phyloP scores from a whole-genome alignment of 2,888 invertebrate species.

The Chironomus tentans region DNA sequence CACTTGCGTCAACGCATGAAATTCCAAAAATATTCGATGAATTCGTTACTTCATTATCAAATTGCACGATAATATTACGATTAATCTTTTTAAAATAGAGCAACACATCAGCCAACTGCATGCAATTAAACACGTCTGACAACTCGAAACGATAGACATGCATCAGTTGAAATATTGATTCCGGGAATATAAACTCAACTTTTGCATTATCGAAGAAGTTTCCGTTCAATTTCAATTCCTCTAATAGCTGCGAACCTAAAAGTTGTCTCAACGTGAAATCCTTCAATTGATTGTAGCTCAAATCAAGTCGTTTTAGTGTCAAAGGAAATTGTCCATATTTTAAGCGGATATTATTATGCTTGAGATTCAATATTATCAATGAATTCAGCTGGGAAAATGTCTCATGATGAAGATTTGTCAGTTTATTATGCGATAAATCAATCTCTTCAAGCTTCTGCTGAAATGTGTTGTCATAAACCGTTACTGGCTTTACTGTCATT shows the following conservation, averaged over 20 bases:
- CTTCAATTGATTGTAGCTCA: constrained; percentile 3
- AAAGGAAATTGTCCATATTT: constrained; percentile 15
- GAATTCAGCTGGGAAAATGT: constrained; percentile 13
- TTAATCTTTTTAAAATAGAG: not conserved
- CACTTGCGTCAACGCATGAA: not conserved
- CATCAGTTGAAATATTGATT: constrained; percentile 18
- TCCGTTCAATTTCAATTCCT: constrained; percentile 19
- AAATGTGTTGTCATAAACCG: constrained; percentile 1
- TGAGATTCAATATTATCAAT: constrained; percentile 1
- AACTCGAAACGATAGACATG: constrained; percentile 15
- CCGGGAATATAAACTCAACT: constrained; percentile 9
- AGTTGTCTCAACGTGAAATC: constrained; percentile 4
- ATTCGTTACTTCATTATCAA: not conserved
- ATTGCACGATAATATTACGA: constrained; percentile 14
- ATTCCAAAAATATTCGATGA: constrained; percentile 17
- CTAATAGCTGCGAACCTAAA: constrained; percentile 5
- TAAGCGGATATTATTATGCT: constrained; percentile 1
- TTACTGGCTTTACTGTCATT: constrained; percentile 8
- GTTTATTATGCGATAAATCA: constrained; percentile 11
- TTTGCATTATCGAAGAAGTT: not conserved
- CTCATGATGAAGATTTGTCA: constrained; percentile 1
- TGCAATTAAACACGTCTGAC: constrained; percentile 8
- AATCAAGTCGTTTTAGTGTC: constrained; percentile 4
- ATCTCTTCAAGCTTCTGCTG: constrained; percentile 17
- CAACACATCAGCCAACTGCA: not conserved